Percentiles rank a stretch among this genome's conserved stretches.
These are phyloP conservation scores for Andrena bicolor DNA, from an alignment of 2,888 invertebrate genomes.

Conservation along the genomic window DNA sequence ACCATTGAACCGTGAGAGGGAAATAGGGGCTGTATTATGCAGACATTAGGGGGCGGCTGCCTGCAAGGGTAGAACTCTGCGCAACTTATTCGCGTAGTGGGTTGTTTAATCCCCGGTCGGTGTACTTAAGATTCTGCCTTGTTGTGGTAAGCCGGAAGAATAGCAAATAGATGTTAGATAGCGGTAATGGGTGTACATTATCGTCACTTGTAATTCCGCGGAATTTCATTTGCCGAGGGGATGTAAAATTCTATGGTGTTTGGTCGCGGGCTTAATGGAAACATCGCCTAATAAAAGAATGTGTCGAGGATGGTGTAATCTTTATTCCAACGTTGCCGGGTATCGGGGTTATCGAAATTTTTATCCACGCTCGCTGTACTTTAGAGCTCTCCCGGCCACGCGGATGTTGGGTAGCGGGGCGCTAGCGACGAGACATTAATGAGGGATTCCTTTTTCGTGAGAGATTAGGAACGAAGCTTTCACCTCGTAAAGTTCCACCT, in stretches of 20 bases:
- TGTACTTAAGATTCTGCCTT: background rate
- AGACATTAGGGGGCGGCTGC: background rate
- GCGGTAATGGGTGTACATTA: background rate
- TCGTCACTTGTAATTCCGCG: background rate
- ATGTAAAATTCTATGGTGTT: background rate
- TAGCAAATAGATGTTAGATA: constrained; percentile 8
- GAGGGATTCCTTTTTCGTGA: background rate
- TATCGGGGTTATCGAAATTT: too few relatives aligned
- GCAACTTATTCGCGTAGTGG: background rate
- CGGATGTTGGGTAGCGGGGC: too few relatives aligned
- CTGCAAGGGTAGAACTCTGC: background rate
- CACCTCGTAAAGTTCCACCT: constrained; percentile 42
- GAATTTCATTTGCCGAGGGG: background rate
- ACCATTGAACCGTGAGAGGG: background rate
- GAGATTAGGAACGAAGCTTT: constrained; percentile 27
- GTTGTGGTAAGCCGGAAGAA: constrained; percentile 7
- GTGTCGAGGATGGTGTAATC: too few relatives aligned
- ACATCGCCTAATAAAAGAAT: too few relatives aligned
- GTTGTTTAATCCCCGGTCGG: background rate
- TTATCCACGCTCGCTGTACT: too few relatives aligned
- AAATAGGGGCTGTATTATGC: constrained; percentile 1
- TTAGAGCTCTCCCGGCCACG: too few relatives aligned
- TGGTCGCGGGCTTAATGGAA: too few relatives aligned
- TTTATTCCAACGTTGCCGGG: too few relatives aligned
- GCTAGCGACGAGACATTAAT: background rate